Percentiles rank a stretch among this genome's conserved stretches.
These are phyloP conservation scores for Dicrurus megarhynchus DNA, from an alignment of 2,113 vertebrate genomes.

Conservation along the genomic window DNA sequence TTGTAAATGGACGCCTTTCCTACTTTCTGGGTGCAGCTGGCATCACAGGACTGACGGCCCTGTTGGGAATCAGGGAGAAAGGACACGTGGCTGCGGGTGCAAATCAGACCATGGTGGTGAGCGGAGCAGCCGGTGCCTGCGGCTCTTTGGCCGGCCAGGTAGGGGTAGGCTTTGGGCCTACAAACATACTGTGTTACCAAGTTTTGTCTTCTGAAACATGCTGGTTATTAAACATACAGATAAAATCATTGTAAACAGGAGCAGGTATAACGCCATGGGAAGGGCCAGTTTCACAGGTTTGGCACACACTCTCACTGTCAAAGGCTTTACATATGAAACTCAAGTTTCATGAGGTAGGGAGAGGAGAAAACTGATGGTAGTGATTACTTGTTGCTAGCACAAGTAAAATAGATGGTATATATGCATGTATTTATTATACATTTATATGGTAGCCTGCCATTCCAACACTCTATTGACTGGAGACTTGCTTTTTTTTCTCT, in stretches of 20 bases:
- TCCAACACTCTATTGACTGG: not conserved
- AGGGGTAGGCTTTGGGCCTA: not conserved
- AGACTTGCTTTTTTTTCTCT: not conserved
- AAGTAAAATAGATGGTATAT: not conserved
- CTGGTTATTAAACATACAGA: not conserved
- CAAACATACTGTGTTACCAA: not conserved
- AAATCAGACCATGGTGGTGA: slow-evolving; percentile 93
- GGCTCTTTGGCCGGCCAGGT: slow-evolving; percentile 95
- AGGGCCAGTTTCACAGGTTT: not conserved
- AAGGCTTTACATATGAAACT: not conserved
- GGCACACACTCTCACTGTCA: not conserved
- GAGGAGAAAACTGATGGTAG: not conserved
- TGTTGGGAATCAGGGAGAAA: slow-evolving; percentile 88
- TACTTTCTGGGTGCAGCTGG: slow-evolving; percentile 89
- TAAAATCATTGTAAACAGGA: not conserved
- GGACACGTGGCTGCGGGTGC: slow-evolving; percentile 83
- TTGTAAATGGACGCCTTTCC: slow-evolving; percentile 86
- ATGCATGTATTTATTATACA: not conserved
- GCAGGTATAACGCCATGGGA: not conserved
- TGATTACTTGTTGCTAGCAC: not conserved
- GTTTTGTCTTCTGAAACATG: not conserved
- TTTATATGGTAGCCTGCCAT: not conserved
- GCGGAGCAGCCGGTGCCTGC: slow-evolving; percentile 92
- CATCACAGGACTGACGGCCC: slow-evolving; percentile 87
- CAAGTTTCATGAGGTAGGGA: not conserved